Base-by-base conservation (phyloP, 1,140 invertebrate species). In the Eumaeus atala region DNA sequence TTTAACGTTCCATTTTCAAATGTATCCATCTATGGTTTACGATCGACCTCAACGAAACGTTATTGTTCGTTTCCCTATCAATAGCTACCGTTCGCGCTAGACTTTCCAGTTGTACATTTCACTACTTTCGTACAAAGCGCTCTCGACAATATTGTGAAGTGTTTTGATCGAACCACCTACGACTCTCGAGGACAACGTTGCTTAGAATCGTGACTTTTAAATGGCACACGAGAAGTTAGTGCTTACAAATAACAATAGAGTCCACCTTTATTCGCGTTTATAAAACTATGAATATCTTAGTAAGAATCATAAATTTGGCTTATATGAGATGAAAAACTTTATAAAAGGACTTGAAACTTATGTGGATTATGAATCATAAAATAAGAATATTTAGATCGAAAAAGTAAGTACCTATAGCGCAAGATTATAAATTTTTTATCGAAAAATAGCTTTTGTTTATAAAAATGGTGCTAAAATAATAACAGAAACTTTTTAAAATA, bases 31-130 rank as follows among this genome's bases (percentile, higher is more conserved):
- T 28, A 28, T 28, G 21, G 21, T 28, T 28, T 28, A 28, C 21
- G 21, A 28, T 28, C 21, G 51, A 52, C 51, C 36, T 52, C 36
- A 33, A 52, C 37, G 38, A 36, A 51, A 38, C 37, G 17, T 18
- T 52, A 28, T 21, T 53, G 33, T 52, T 55, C 40, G 53, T 56
- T 56, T 52, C 50, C 10, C 50, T 40, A 57, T 57, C 59, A 55
- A 62, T 62, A 56, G 37, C 49, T 59, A 56, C 58, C 44, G 49
- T 40, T 33, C 34, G 44, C 51, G 56, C 36, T 34, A 36, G 28
- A 42, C 56, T 38, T 54, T 51, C 54, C 37, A 53, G 59, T 56
- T 36, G 48, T 21, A 54, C 56, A 48, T 55, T 63, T 63, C 40
- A 54, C 40, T 16, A 48, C 48, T 54, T 51, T 42, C 33, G 12